Percentiles rank a stretch among this genome's conserved stretches.
Conservation (phyloP, 2,888 invertebrate species). For the Linyphia triangularis region DNA sequence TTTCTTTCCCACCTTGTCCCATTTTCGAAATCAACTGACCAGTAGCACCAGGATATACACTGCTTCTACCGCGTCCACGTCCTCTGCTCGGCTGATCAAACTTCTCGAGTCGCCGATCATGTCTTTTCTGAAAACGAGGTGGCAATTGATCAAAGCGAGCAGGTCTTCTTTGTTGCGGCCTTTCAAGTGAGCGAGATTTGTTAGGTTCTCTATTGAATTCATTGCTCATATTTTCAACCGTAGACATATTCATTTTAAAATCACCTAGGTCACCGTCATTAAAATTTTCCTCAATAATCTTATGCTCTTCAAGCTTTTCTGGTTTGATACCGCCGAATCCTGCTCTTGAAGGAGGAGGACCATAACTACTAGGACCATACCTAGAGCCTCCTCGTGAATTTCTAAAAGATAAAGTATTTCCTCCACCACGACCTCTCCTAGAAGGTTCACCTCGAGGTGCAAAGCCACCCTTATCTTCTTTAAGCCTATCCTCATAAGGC, state of each 20-base stretch:
- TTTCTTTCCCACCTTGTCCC: slow-evolving; percentile 78
- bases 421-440: slow-evolving; percentile 88
- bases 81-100: slow-evolving; percentile 76
- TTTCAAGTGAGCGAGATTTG: slow-evolving; percentile 70
- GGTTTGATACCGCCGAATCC: slow-evolving; percentile 82
- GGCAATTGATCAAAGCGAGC: slow-evolving; percentile 72
- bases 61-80: slow-evolving; percentile 79
- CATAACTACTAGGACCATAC: slow-evolving; percentile 84
- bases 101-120: slow-evolving; percentile 59
- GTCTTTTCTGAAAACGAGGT: slow-evolving; percentile 75
- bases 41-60: slow-evolving; percentile 55
- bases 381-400: slow-evolving; percentile 78
- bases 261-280: slow-evolving; percentile 64
- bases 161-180: slow-evolving; percentile 69
- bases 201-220: slow-evolving; percentile 52
- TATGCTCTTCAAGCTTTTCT: slow-evolving; percentile 77
- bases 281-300: slow-evolving; percentile 71
- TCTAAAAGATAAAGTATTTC: slow-evolving; percentile 78
- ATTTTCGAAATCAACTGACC: slow-evolving; percentile 64
- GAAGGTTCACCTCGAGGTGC: slow-evolving; percentile 94
- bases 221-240: slow-evolving; percentile 49
- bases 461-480: slow-evolving; percentile 84
- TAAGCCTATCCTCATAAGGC: slow-evolving; percentile 73
- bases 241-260: slow-evolving; percentile 40
- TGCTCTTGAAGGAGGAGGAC: slow-evolving; percentile 89